Percentiles rank a stretch among this genome's conserved stretches.
Evolutionary conservation across 2,113 vertebrate species (phyloP).

Genomic region (Oryzias melastigma): DNA sequence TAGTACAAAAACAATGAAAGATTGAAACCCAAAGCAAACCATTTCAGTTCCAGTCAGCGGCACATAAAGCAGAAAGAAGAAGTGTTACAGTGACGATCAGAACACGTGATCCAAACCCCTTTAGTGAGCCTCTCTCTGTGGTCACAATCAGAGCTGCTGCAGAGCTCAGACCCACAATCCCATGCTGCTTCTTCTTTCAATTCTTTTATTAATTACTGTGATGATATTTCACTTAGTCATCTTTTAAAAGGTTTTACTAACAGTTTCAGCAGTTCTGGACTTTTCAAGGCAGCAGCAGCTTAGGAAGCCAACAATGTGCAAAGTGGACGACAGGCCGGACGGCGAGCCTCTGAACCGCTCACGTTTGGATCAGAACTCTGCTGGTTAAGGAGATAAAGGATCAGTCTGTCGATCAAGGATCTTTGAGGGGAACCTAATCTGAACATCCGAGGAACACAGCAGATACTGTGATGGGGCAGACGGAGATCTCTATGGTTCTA

Average conservation of each 20-base stretch:
- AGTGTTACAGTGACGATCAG: background rate
- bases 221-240: background rate
- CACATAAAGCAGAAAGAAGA: constrained; percentile 12
- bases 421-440: background rate
- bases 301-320: background rate
- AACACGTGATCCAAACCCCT: too few species aligned
- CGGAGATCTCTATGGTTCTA: background rate
- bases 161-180: too few species aligned
- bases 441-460: background rate
- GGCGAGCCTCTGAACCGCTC: too few species aligned
- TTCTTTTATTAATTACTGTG: too few species aligned
- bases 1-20: constrained; percentile 9
- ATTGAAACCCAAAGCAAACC: constrained; percentile 18
- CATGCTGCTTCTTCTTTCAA: too few species aligned
- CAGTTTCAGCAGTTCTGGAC: constrained; percentile 41
- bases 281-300: constrained; percentile 4
- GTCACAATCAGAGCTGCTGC: too few species aligned
- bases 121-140: too few species aligned
- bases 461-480: background rate
- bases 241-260: background rate
- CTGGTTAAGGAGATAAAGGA: constrained; percentile 4
- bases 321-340: too few species aligned
- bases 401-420: background rate
- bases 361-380: too few species aligned
- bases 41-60: background rate